Conservation (phyloP, 2,888 invertebrate genomes). For the Polydrusus pterygomalis region DNA sequence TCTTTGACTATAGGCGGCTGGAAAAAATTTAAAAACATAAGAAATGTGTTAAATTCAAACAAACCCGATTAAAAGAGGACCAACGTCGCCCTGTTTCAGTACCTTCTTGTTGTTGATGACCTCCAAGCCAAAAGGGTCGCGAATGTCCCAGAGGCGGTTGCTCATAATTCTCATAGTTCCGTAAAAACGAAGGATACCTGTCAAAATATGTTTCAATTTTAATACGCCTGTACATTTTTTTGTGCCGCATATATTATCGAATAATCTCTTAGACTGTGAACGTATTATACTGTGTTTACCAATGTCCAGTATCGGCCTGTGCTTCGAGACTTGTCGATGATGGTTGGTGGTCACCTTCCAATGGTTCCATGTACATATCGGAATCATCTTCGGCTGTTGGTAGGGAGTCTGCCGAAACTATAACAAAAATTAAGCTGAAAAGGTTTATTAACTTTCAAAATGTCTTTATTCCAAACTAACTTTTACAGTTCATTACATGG, state of each 20-base stretch:
- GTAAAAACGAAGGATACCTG: constrained; percentile 46
- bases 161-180: constrained; percentile 38
- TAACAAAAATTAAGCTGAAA: neutral
- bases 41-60: too few species aligned
- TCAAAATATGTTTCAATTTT: too few species aligned
- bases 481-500: too few species aligned
- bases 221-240: too few species aligned
- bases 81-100: neutral
- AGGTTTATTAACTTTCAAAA: too few species aligned
- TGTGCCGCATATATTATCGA: too few species aligned
- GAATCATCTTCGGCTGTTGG: constrained; percentile 65
- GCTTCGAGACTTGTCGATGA: constrained; percentile 46
- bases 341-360: constrained; percentile 59
- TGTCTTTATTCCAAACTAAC: too few species aligned
- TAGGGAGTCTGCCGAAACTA: constrained; percentile 5
- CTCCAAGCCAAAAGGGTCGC: constrained; percentile 75
- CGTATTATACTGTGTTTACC: constrained; percentile 33
- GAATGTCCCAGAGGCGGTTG: constrained; percentile 73
- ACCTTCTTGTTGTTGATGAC: constrained; percentile 73
- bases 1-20: constrained; percentile 77
- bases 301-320: constrained; percentile 43
- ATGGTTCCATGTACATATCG: constrained; percentile 72
- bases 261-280: neutral
- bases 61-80: too few species aligned
- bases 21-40: neutral